Evolutionary conservation across 2,888 invertebrate species (phyloP).

Genomic region (Diachrysia chrysitis): DNA sequence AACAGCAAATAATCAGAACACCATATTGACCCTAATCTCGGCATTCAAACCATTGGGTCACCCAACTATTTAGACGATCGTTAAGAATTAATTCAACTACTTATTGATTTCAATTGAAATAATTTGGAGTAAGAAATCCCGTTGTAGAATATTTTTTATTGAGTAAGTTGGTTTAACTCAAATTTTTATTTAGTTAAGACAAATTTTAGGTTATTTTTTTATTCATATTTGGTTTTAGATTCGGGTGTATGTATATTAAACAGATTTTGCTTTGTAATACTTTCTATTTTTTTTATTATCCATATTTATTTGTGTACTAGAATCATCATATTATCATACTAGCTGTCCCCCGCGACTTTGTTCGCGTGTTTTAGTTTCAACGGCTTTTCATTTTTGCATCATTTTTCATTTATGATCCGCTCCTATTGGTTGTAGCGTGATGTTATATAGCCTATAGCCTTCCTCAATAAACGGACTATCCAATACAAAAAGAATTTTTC

Average conservation of each 20-base stretch:
- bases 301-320: too few species aligned
- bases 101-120: conserved; percentile 71
- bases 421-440: too few species aligned
- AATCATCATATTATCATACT: too few species aligned
- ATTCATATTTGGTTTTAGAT: neutral
- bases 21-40: conserved; percentile 72
- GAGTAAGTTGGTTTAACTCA: conserved; percentile 52
- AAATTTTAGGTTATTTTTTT: conserved; percentile 10
- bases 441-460: too few species aligned
- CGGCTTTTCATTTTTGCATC: too few species aligned
- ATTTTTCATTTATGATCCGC: too few species aligned
- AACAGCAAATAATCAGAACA: conserved; percentile 53
- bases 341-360: too few species aligned
- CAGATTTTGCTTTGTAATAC: neutral
- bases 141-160: conserved; percentile 37
- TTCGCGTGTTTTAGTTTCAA: too few species aligned
- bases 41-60: conserved; percentile 61
- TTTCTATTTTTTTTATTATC: neutral
- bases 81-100: conserved; percentile 73
- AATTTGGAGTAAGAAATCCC: conserved; percentile 66
- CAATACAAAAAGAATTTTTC: too few species aligned
- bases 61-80: conserved; percentile 65
- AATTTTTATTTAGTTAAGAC: conserved; percentile 49
- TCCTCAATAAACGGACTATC: too few species aligned
- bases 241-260: neutral